phyloP scores from a whole-genome alignment of 1,140 invertebrate species.

The Heliothis subflexa region DNA sequence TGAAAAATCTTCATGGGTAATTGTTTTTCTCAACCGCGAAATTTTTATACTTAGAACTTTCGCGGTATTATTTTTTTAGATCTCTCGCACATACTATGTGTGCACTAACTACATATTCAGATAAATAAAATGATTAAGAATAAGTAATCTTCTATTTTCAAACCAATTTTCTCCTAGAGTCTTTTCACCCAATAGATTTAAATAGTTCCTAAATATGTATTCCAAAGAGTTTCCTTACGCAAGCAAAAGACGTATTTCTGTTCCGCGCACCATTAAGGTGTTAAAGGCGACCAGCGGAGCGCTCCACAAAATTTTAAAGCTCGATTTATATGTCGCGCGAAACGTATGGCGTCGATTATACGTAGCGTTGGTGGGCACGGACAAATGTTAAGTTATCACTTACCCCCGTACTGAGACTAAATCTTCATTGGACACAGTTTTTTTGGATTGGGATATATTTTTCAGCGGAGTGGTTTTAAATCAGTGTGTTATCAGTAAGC shows the following conservation, averaged over 20 bases:
- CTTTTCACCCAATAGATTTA: neutral
- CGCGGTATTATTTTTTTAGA: too few relatives aligned
- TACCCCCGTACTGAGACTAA: slow-evolving; percentile 26
- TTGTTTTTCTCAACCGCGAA: too few relatives aligned
- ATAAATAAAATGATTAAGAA: too few relatives aligned
- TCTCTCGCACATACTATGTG: too few relatives aligned
- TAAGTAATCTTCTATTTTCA: too few relatives aligned
- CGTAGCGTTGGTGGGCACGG: slow-evolving; percentile 5
- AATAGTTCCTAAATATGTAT: slow-evolving; percentile 7
- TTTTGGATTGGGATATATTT: neutral
- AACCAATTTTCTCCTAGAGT: too few relatives aligned
- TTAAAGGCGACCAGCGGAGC: slow-evolving; percentile 7
- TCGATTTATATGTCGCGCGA: slow-evolving; percentile 27
- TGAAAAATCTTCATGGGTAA: too few relatives aligned
- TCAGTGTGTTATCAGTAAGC: too few relatives aligned
- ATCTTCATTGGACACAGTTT: slow-evolving; percentile 32
- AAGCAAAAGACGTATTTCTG: slow-evolving; percentile 35
- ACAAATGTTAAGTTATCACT: slow-evolving; percentile 47
- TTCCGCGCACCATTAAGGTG: slow-evolving; percentile 12
- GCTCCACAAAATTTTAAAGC: slow-evolving; percentile 41
- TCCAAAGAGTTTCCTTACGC: slow-evolving; percentile 2
- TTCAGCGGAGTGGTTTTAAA: too few relatives aligned
- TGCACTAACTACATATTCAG: too few relatives aligned
- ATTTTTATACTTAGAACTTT: too few relatives aligned
- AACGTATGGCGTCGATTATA: slow-evolving; percentile 42